phyloP scores from a whole-genome alignment of 2,797 vertebrate species.

The Mycteria americana region DNA sequence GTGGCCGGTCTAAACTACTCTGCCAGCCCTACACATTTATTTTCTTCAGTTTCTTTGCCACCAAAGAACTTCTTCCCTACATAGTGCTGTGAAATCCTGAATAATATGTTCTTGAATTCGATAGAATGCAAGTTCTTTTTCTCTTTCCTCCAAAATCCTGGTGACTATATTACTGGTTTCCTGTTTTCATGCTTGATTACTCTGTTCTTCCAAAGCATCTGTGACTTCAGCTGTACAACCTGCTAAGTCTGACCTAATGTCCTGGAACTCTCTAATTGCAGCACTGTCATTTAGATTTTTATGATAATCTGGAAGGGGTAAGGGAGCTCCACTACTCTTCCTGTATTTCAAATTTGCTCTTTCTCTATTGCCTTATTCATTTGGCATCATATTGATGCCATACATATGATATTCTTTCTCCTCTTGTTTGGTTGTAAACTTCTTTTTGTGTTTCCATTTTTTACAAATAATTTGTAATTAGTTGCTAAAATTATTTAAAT shows the following conservation, averaged over 20 bases:
- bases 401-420: background rate
- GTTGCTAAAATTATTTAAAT: background rate
- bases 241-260: background rate
- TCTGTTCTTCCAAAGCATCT: constrained; percentile 35
- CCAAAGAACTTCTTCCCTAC: background rate
- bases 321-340: background rate
- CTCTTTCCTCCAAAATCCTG: background rate
- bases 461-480: background rate
- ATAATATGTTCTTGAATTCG: background rate
- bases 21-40: background rate
- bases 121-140: background rate
- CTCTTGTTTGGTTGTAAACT: background rate
- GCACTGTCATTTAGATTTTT: background rate
- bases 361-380: background rate
- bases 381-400: background rate
- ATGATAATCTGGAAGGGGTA: background rate
- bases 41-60: background rate
- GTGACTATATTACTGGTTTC: background rate
- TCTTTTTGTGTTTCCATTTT: background rate
- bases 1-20: background rate
- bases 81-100: background rate
- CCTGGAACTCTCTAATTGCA: background rate
- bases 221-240: background rate
- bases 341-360: background rate
- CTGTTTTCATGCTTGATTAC: background rate